These are phyloP conservation scores for Orientallactaga bullata DNA, from an alignment of 2,113 vertebrate genomes.

Conservation along the genomic window DNA sequence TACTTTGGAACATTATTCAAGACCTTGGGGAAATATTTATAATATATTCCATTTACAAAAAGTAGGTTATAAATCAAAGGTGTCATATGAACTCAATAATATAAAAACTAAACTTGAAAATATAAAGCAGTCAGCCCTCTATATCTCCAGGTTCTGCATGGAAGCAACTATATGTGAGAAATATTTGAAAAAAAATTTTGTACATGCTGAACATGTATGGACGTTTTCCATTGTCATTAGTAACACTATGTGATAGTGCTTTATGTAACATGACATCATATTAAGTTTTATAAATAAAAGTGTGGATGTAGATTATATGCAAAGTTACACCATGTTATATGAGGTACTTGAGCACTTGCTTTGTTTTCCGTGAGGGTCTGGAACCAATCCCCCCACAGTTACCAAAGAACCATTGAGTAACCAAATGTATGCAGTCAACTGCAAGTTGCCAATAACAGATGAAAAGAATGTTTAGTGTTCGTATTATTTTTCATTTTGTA, in stretches of 20 bases:
- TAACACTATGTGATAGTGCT: neutral
- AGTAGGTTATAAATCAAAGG: slow-evolving; percentile 18
- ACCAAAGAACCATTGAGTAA: neutral
- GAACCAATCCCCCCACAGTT: neutral
- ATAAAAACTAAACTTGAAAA: slow-evolving; percentile 27
- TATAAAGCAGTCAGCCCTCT: neutral
- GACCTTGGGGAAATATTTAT: slow-evolving; percentile 6
- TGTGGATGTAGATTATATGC: neutral
- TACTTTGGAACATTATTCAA: slow-evolving; percentile 1
- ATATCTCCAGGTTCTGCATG: neutral
- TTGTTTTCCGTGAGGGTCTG: neutral
- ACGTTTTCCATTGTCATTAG: neutral
- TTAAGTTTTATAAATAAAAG: neutral
- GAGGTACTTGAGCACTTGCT: neutral
- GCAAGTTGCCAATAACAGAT: neutral
- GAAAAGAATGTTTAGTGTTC: neutral
- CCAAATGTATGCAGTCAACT: neutral
- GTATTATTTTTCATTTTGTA: neutral
- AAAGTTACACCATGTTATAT: neutral
- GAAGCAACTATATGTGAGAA: neutral
- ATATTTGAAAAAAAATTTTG: neutral
- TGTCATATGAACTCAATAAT: neutral
- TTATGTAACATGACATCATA: neutral
- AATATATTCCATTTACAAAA: slow-evolving; percentile 27
- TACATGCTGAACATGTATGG: neutral